Conservation (phyloP, 2,113 vertebrate genomes). For the Paramormyrops kingsleyae region DNA sequence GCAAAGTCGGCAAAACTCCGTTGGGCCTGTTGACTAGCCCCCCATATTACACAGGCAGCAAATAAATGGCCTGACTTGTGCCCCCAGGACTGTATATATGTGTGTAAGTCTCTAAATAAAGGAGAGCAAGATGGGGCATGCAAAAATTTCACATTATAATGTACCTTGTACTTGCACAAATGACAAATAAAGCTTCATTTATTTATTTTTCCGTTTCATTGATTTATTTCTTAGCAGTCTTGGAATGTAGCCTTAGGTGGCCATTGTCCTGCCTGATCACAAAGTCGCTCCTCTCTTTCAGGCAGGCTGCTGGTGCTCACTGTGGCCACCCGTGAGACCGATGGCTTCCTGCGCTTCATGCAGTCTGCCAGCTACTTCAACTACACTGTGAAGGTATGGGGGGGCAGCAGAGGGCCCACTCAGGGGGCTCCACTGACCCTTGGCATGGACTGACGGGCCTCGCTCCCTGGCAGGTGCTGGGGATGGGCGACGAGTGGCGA, state of each 20-base stretch:
- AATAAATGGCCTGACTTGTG: background rate
- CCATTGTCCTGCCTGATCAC: background rate
- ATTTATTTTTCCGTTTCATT: constrained; percentile 13
- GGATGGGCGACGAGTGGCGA: constrained; percentile 83
- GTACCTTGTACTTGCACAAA: background rate
- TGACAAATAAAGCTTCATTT: background rate
- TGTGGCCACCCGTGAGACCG: constrained; percentile 83
- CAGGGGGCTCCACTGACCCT: background rate
- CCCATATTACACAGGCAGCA: background rate
- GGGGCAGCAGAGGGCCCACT: background rate
- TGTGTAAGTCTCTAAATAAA: background rate
- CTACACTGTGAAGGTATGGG: constrained; percentile 86
- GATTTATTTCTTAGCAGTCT: background rate
- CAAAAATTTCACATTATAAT: background rate
- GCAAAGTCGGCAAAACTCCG: background rate
- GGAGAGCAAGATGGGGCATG: background rate
- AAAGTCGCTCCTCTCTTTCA: constrained; percentile 48
- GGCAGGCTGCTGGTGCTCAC: constrained; percentile 89
- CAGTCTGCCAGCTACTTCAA: constrained; percentile 84
- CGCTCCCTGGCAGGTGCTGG: constrained; percentile 68
- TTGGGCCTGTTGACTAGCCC: background rate
- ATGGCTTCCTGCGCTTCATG: constrained; percentile 90
- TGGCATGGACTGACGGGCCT: background rate
- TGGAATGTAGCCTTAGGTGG: background rate
- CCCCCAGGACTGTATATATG: too few relatives aligned